Evolutionary conservation across 2,113 vertebrate species (phyloP).

Genomic region (Macrotis lagotis): DNA sequence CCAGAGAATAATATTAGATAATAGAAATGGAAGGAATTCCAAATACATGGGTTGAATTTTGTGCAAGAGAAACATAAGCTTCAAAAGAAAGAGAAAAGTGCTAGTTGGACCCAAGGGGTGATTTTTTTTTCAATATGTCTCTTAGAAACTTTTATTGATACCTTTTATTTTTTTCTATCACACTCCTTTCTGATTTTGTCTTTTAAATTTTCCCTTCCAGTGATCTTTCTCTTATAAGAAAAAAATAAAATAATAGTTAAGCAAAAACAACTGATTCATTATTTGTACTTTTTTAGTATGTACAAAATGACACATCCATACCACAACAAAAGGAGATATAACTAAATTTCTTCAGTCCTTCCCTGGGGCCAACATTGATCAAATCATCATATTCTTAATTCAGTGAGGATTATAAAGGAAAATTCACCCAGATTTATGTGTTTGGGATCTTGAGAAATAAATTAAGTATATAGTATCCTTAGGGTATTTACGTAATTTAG

Average conservation of each 20-base stretch:
- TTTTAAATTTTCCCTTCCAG: not conserved
- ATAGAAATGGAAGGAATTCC: not conserved
- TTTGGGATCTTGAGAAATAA: not conserved
- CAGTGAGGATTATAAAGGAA: not conserved
- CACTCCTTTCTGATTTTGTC: not conserved
- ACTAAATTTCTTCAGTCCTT: not conserved
- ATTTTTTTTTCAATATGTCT: not conserved
- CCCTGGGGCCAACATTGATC: not conserved
- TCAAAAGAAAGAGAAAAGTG: not conserved
- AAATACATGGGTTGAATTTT: not conserved
- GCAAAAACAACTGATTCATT: not conserved
- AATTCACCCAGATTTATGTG: not conserved
- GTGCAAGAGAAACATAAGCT: not conserved
- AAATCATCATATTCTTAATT: not conserved
- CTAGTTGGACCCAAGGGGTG: not conserved
- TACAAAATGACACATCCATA: not conserved
- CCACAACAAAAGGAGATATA: not conserved
- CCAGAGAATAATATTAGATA: conserved; percentile 10
- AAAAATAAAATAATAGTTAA: not conserved
- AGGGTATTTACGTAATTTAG: too few species aligned
- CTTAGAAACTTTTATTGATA: not conserved
- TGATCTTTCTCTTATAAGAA: not conserved
- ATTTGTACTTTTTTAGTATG: not conserved
- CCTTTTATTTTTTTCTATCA: too few species aligned
- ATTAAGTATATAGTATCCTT: conserved; percentile 3